Percentiles rank a stretch among this genome's conserved stretches.
These are phyloP conservation scores for Betta splendens DNA, from an alignment of 2,797 vertebrate genomes.

Conservation along the genomic window DNA sequence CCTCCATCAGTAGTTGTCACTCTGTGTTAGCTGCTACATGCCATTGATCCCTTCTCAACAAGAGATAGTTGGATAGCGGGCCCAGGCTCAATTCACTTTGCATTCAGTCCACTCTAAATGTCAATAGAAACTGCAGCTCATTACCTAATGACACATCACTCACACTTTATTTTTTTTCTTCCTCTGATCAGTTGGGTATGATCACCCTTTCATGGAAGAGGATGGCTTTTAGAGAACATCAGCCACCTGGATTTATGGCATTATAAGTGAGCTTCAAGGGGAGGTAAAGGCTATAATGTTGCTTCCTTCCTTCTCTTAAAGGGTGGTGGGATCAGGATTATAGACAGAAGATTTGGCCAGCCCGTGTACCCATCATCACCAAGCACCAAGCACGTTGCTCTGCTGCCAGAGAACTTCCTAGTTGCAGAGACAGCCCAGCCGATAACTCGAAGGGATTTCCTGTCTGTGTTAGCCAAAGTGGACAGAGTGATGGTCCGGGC, in stretches of 20 bases:
- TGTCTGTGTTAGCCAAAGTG: constrained; percentile 66
- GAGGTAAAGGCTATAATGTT: background rate
- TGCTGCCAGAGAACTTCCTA: constrained; percentile 73
- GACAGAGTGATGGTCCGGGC: constrained; percentile 70
- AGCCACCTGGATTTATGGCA: constrained; percentile 7
- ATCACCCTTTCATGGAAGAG: constrained; percentile 8
- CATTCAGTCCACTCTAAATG: constrained; percentile 58
- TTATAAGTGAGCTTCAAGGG: background rate
- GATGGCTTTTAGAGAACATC: background rate
- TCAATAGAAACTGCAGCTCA: constrained; percentile 64
- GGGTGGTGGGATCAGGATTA: constrained; percentile 69
- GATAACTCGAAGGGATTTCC: constrained; percentile 69
- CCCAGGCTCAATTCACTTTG: constrained; percentile 62
- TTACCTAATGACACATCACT: constrained; percentile 69
- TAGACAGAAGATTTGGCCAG: constrained; percentile 56
- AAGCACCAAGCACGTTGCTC: constrained; percentile 55
- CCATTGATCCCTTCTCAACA: constrained; percentile 72
- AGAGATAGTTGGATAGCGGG: constrained; percentile 64
- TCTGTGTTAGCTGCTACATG: constrained; percentile 68
- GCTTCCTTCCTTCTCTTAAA: constrained; percentile 23
- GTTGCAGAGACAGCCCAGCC: constrained; percentile 38
- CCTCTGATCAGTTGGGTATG: constrained; percentile 10
- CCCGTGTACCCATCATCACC: constrained; percentile 69
- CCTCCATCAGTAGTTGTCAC: constrained; percentile 71
- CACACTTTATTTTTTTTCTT: constrained; percentile 20